A percentile compares a stretch with the other conserved stretches of the same genome.
These are phyloP conservation scores for Enteromius paludinosus DNA, from an alignment of 2,797 vertebrate genomes.

Conservation along the genomic window DNA sequence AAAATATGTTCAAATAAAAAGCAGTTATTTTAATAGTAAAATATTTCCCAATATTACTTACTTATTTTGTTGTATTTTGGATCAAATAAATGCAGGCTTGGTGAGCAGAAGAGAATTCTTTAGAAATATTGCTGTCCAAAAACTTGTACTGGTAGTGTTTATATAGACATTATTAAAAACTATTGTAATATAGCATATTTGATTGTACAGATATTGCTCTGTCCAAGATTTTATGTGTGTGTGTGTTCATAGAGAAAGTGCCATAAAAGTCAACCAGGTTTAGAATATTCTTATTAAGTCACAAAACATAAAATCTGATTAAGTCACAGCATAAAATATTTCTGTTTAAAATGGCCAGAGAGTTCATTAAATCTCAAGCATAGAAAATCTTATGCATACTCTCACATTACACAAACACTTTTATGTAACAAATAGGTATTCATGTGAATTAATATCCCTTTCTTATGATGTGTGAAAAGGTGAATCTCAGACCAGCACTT, in stretches of 20 bases:
- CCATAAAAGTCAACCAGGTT: background rate
- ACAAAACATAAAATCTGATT: background rate
- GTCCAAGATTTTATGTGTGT: background rate
- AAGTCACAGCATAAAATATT: background rate
- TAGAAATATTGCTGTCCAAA: background rate
- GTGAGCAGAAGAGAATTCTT: background rate
- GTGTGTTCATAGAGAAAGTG: background rate
- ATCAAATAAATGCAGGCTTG: background rate
- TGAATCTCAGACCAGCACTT: conserved; percentile 57
- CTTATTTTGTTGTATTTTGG: background rate
- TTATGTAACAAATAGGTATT: conserved; percentile 47
- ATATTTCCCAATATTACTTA: background rate
- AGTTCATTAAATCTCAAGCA: background rate
- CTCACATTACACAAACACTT: background rate
- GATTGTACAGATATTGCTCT: background rate
- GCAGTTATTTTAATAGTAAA: too few relatives aligned
- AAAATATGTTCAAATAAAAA: too few relatives aligned
- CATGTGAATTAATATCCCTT: conserved; percentile 45
- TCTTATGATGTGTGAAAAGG: conserved; percentile 48
- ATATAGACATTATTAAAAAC: background rate
- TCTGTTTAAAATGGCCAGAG: background rate
- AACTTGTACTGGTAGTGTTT: background rate
- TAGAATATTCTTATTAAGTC: background rate
- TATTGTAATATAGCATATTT: background rate
- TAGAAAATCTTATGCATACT: background rate